Conservation (phyloP, 1,140 invertebrate species). For the Globodera ellingtonae region DNA sequence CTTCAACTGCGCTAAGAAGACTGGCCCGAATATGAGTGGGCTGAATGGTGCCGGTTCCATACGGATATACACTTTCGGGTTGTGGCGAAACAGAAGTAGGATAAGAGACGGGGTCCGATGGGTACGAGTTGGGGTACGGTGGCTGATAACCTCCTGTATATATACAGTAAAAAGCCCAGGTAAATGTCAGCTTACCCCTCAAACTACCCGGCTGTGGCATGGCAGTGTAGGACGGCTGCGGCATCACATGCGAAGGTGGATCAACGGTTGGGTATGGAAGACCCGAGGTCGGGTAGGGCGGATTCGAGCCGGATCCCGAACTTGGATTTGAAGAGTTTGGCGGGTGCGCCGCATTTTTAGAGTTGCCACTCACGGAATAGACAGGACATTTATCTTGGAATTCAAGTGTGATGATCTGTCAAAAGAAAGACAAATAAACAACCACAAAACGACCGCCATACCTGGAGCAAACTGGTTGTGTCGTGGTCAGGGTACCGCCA, state of each 20-base stretch:
- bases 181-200: not conserved
- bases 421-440: slow-evolving; percentile 16
- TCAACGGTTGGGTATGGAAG: slow-evolving; percentile 46
- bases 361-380: slow-evolving; percentile 70
- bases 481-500: slow-evolving; percentile 79
- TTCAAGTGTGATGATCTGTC: slow-evolving; percentile 81
- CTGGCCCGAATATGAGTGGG: slow-evolving; percentile 92
- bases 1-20: slow-evolving; percentile 87
- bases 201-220: slow-evolving; percentile 12
- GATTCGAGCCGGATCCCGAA: slow-evolving; percentile 9
- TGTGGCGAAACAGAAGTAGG: slow-evolving; percentile 35
- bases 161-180: not conserved
- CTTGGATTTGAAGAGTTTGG: slow-evolving; percentile 56
- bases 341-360: slow-evolving; percentile 61
- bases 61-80: not conserved
- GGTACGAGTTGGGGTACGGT: slow-evolving; percentile 42
- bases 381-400: slow-evolving; percentile 95
- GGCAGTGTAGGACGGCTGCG: slow-evolving; percentile 25
- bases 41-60: slow-evolving; percentile 75
- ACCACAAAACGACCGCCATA: slow-evolving; percentile 33
- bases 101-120: slow-evolving; percentile 18
- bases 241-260: slow-evolving; percentile 29
- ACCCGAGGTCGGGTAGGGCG: slow-evolving; percentile 59
- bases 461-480: slow-evolving; percentile 57
- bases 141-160: slow-evolving; percentile 13